These are phyloP conservation scores for Sarcophaga carnaria DNA, from an alignment of 2,888 invertebrate species.

Conservation along the genomic window DNA sequence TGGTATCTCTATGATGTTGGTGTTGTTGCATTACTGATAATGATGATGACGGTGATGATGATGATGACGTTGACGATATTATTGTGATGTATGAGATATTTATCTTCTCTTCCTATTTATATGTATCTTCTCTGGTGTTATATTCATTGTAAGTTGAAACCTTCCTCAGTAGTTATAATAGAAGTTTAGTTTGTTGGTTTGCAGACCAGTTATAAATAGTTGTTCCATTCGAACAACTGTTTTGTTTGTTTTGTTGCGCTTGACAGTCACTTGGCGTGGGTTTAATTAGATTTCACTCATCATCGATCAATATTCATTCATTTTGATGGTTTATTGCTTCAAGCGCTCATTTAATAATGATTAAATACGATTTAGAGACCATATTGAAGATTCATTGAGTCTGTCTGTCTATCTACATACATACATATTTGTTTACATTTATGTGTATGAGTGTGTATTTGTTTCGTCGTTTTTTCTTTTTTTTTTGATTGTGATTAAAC, in stretches of 20 bases:
- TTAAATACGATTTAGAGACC: conserved; percentile 56
- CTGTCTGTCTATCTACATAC: too few relatives aligned
- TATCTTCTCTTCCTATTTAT: conserved; percentile 61
- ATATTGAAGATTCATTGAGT: conserved; percentile 21
- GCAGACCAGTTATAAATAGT: background rate
- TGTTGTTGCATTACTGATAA: background rate
- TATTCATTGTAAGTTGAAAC: conserved; percentile 69
- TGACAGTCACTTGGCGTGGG: conserved; percentile 57
- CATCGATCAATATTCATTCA: conserved; percentile 66
- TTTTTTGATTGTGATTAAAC: background rate
- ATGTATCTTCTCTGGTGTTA: background rate
- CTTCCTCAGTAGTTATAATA: conserved; percentile 35
- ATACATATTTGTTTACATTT: too few relatives aligned
- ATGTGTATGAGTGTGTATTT: too few relatives aligned
- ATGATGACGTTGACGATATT: background rate
- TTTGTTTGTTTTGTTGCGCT: conserved; percentile 47
- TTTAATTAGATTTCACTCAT: conserved; percentile 71
- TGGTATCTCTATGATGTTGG: background rate
- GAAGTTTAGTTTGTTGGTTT: conserved; percentile 7
- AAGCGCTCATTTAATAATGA: conserved; percentile 64
- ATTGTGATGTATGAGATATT: conserved; percentile 65
- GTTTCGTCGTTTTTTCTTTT: too few relatives aligned
- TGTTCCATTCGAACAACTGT: conserved; percentile 26
- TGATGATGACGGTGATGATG: too few relatives aligned
- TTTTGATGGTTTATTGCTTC: conserved; percentile 68